These are phyloP conservation scores for Drosophila diplacantha DNA, from an alignment of 2,888 invertebrate genomes.

Conservation along the genomic window DNA sequence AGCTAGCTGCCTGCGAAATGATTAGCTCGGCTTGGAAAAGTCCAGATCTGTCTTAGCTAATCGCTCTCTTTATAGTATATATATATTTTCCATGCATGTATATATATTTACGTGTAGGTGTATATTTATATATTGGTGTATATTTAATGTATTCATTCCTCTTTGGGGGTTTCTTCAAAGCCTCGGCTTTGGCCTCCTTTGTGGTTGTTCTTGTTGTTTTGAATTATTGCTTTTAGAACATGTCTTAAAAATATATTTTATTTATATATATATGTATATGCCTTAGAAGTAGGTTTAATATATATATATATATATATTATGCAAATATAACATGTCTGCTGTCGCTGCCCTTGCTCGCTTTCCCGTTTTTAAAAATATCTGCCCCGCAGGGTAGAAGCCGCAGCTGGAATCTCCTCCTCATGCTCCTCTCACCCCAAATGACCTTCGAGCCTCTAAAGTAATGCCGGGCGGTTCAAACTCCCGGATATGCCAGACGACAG, in stretches of 20 bases:
- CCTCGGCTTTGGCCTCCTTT: conserved; percentile 26
- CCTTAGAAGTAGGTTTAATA: conserved; percentile 46
- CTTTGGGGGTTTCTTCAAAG: conserved; percentile 37
- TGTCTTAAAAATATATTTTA: conserved; percentile 75
- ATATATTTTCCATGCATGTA: conserved; percentile 44
- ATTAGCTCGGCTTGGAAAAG: conserved; percentile 21
- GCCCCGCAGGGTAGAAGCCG: conserved; percentile 29
- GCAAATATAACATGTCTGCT: conserved; percentile 64
- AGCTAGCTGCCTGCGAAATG: conserved; percentile 28
- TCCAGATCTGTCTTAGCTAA: conserved; percentile 32
- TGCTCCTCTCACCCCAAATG: conserved; percentile 11
- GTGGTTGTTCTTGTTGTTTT: conserved; percentile 66
- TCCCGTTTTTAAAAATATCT: conserved; percentile 37
- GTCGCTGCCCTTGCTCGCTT: conserved; percentile 16
- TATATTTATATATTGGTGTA: conserved; percentile 72
- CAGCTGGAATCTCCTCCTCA: conserved; percentile 38
- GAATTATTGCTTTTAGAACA: conserved; percentile 78
- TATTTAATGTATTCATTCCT: conserved; percentile 60
- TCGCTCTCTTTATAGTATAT: conserved; percentile 43
- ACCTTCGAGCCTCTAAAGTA: conserved; percentile 43
- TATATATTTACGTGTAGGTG: conserved; percentile 45
- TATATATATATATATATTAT: conserved; percentile 48
- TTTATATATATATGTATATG: conserved; percentile 48
- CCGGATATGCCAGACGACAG: conserved; percentile 35
- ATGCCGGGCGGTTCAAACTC: conserved; percentile 33